Evolutionary conservation across 2,797 vertebrate genomes (phyloP).

Genomic region (Sebastes umbrosus): DNA sequence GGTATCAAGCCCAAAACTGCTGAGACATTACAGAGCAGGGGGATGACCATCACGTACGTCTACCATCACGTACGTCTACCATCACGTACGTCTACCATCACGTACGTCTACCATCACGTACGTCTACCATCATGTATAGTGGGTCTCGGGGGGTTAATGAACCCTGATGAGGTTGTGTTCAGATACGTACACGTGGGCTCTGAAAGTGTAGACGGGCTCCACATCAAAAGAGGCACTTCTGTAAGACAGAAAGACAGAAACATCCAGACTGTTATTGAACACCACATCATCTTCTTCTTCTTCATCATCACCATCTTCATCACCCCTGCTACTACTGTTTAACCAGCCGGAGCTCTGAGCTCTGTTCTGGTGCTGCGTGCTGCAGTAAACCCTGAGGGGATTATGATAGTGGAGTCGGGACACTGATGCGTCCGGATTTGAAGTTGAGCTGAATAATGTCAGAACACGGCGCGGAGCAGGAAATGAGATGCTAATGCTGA

Average conservation of each 20-base stretch:
- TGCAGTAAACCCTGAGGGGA: background rate
- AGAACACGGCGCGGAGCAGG: background rate
- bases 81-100: no score
- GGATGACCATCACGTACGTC: no score
- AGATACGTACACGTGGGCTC: constrained; percentile 94
- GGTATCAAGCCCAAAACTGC: no score
- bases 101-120: no score
- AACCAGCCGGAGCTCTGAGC: background rate
- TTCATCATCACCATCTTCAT: background rate
- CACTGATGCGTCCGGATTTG: background rate
- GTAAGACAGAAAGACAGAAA: constrained; percentile 43
- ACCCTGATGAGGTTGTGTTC: background rate
- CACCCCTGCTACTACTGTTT: background rate
- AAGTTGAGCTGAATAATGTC: background rate
- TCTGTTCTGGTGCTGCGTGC: background rate
- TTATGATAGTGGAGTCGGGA: background rate
- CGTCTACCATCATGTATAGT: no score
- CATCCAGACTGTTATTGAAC: background rate
- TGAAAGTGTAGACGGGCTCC: constrained; percentile 98
- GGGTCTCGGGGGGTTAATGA: no score
- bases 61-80: no score
- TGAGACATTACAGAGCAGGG: no score
- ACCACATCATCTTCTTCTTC: background rate
- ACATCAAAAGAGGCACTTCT: constrained; percentile 99
- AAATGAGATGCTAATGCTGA: constrained; percentile 42